These are phyloP conservation scores for Plebejus argus DNA, from an alignment of 2,888 invertebrate species.

Conservation along the genomic window DNA sequence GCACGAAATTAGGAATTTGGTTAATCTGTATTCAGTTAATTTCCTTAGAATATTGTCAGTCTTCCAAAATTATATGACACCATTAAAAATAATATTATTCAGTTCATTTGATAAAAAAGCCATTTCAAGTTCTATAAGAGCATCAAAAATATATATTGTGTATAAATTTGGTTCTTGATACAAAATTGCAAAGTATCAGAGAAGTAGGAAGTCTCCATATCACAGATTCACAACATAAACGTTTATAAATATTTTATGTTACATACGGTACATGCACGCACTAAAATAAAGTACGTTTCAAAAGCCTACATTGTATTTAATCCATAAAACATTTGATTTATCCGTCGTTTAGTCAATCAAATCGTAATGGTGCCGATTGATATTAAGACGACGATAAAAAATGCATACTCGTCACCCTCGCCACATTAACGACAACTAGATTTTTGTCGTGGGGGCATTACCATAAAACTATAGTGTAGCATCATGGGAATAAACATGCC, in stretches of 20 bases:
- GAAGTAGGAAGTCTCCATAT: not conserved
- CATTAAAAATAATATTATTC: too few species aligned
- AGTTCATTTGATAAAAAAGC: too few species aligned
- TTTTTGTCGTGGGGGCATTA: constrained; percentile 70
- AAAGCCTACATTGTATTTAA: not conserved
- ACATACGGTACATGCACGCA: not conserved
- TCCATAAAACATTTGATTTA: constrained; percentile 16
- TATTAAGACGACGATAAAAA: constrained; percentile 33
- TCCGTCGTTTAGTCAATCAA: constrained; percentile 42
- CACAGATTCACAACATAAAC: not conserved
- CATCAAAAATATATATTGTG: too few species aligned
- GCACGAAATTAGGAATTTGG: not conserved
- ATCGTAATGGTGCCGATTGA: constrained; percentile 34
- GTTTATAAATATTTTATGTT: not conserved
- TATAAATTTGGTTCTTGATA: not conserved
- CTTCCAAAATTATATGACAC: too few species aligned
- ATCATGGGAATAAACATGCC: constrained; percentile 76
- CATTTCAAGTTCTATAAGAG: too few species aligned
- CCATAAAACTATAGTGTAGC: constrained; percentile 70
- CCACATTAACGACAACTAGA: constrained; percentile 57
- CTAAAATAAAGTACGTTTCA: not conserved
- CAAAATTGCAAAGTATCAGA: not conserved
- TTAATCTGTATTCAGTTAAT: not conserved
- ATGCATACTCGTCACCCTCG: constrained; percentile 49
- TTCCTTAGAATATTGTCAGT: not conserved